A percentile compares a stretch with the other conserved stretches of the same genome.
phyloP scores from a whole-genome alignment of 1,140 invertebrate species.

The Diachasma alloeum region DNA sequence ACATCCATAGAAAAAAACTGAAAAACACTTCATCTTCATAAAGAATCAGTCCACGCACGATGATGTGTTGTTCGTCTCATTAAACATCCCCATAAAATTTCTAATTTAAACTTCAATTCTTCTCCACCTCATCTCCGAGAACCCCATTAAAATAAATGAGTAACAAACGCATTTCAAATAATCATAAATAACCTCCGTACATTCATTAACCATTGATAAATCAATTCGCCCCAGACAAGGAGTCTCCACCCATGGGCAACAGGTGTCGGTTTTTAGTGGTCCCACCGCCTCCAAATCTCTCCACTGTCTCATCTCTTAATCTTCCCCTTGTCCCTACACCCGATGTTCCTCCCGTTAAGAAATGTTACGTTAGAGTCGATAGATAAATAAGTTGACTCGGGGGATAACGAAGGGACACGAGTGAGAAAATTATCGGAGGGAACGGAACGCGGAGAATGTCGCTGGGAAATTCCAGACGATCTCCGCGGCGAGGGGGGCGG shows the following conservation, averaged over 20 bases:
- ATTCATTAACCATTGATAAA: not conserved
- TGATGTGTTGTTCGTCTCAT: not conserved
- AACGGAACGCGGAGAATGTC: constrained; percentile 27
- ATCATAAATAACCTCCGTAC: not conserved
- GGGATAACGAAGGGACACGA: not conserved
- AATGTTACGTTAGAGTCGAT: not conserved
- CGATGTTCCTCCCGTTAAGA: not conserved
- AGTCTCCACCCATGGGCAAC: constrained; percentile 4
- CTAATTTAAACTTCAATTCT: not conserved
- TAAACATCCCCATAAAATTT: not conserved
- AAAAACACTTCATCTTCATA: too few relatives aligned
- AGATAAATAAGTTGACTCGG: not conserved
- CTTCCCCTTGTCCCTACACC: not conserved
- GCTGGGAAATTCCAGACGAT: constrained; percentile 30
- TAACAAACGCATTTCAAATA: not conserved
- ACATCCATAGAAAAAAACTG: too few relatives aligned
- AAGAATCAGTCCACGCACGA: not conserved
- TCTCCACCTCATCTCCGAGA: not conserved
- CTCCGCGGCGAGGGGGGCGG: not conserved
- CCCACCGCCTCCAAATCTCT: not conserved
- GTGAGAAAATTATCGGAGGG: not conserved
- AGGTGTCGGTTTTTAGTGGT: constrained; percentile 1
- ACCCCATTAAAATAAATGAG: not conserved
- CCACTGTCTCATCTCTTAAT: not conserved
- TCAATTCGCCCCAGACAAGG: not conserved